Conservation (phyloP, 2,797 vertebrate species). For the Syngnathus rostellatus region DNA sequence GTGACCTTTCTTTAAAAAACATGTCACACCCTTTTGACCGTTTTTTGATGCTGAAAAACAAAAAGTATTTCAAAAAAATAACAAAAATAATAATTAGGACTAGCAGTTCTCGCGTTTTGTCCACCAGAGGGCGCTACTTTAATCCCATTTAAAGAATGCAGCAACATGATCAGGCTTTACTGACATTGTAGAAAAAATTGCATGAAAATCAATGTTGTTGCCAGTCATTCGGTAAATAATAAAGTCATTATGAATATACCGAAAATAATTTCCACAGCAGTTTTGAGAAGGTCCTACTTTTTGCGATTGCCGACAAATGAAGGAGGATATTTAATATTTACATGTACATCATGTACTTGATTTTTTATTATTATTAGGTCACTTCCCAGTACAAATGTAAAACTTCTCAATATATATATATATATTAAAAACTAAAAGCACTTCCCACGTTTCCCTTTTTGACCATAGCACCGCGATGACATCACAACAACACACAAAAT, state of each 20-base stretch:
- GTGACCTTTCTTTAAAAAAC: not conserved
- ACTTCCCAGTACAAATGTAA: constrained; percentile 50
- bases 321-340: constrained; percentile 12
- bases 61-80: too few species aligned
- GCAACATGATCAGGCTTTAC: not conserved
- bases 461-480: constrained; percentile 59
- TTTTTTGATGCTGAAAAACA: too few species aligned
- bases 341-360: constrained; percentile 56
- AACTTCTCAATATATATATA: constrained; percentile 47
- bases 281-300: not conserved
- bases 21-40: too few species aligned
- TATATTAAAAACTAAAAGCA: constrained; percentile 31
- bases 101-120: not conserved
- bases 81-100: too few species aligned
- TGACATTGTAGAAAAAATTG: not conserved
- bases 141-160: not conserved
- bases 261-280: not conserved
- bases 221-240: too few species aligned
- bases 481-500: constrained; percentile 52
- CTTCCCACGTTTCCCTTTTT: constrained; percentile 56
- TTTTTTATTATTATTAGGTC: constrained; percentile 49
- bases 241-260: not conserved
- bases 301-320: not conserved
- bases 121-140: not conserved
- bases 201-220: not conserved